Conservation (phyloP, 2,888 invertebrate genomes). For the Hecatera dysodea region DNA sequence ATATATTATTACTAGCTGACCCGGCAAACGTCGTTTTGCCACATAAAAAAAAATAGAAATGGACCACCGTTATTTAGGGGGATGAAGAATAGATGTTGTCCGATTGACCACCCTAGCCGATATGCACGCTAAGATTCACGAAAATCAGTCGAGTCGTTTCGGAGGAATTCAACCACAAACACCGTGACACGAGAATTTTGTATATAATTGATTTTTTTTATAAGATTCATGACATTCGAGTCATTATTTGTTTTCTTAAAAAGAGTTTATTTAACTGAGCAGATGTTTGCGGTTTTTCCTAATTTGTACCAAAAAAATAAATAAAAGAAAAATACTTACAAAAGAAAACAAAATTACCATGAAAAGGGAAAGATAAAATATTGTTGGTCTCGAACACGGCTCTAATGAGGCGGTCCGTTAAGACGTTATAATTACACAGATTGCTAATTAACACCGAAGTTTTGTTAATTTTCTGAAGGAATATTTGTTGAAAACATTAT, state of each 20-base stretch:
- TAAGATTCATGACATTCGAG: no score
- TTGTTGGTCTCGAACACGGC: background rate
- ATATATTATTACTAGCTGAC: no score
- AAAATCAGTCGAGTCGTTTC: no score
- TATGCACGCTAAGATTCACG: no score
- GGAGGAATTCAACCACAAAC: no score
- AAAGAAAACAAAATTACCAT: conserved; percentile 5
- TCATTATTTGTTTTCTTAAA: no score
- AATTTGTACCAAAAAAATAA: background rate
- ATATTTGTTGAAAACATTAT: conserved; percentile 10
- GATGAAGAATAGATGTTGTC: no score
- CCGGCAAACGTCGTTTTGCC: no score
- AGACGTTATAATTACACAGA: conserved; percentile 25
- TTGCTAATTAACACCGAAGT: conserved; percentile 24
- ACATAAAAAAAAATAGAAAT: no score
- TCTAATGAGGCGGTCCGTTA: conserved; percentile 32
- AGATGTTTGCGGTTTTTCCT: background rate
- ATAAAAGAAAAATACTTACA: background rate
- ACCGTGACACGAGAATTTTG: no score
- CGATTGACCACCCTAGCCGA: no score
- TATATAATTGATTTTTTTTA: background rate
- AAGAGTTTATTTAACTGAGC: background rate
- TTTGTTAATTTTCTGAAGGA: conserved; percentile 3
- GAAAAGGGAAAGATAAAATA: conserved; percentile 9
- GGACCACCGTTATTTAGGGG: no score